Evolutionary conservation across 2,797 vertebrate species (phyloP).

Genomic region (Chrysocyon brachyurus): DNA sequence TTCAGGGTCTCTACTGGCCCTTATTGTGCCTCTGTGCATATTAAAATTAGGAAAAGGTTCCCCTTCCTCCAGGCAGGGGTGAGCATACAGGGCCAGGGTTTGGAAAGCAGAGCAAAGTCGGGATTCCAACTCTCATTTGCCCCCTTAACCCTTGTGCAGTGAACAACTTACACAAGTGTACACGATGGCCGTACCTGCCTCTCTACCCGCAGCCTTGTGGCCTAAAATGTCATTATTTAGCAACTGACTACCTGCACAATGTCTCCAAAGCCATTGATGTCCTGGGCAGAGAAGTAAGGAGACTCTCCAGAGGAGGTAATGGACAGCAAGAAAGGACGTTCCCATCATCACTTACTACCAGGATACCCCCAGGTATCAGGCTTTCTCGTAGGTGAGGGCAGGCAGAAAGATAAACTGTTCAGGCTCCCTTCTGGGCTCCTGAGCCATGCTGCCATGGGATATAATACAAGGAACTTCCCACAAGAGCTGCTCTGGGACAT

Average conservation of each 20-base stretch:
- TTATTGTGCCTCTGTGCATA: background rate
- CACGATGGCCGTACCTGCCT: background rate
- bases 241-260: background rate
- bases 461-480: background rate
- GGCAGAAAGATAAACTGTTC: background rate
- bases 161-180: background rate
- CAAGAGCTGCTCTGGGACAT: background rate
- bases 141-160: background rate
- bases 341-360: background rate
- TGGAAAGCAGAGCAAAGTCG: background rate
- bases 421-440: background rate
- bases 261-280: conserved; percentile 47
- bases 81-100: background rate
- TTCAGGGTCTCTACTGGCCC: background rate
- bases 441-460: background rate
- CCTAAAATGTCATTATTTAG: conserved; percentile 38
- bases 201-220: background rate
- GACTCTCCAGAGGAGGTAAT: background rate
- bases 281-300: background rate
- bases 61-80: background rate
- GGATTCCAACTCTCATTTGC: background rate
- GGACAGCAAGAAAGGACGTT: background rate
- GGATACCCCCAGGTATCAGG: background rate
- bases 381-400: background rate
- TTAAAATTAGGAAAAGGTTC: background rate